Evolutionary conservation across 2,797 vertebrate genomes (phyloP), one percentile per base, ranked within the genome.

Genomic region (Parauchenoglanis punctatus): DNA sequence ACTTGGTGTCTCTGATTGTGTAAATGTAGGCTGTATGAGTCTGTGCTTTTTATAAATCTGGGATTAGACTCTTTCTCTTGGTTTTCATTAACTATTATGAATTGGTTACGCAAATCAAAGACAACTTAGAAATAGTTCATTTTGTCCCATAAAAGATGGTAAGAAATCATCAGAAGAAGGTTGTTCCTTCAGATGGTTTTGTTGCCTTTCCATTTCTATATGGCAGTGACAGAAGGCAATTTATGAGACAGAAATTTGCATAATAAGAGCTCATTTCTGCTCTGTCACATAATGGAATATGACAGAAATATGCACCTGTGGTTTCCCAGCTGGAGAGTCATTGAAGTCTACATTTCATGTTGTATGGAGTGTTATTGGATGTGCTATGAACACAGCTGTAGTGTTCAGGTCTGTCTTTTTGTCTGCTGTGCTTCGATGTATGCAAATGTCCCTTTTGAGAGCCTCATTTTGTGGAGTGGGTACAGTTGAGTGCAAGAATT

Each of bases 171-270:
- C 72, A 80, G 28, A 80, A 54, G 20, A 58, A 59, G 52, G 3
- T 81, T 73, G 52, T 82, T 52, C 44, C 35, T 72, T 49, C 8
- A 46, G 17, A 40, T 81, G 77, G 49, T 25, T 80, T 80, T 17
- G 63, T 52, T 80, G 18, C 17, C 28, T 23, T 80, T 35, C 8
- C 13, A 40, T 54, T 68, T 58, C 52, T 23, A 31, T 3, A 54
- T 40, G 8, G 82, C 49, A 35, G 28, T 18, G 31, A 40, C 67
- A 70, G 49, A 72, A 84, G 67, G 49, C 82, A 56, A 70, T 67
- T 85, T 76, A 85, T 8, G n/a, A 77, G 73, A 85, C 20, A 52
- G 40, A 65, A 20, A 52, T 86, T 81, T 86, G 61, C 84, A 78
- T 73, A 72, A 84, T 56, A 73, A 40, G 28, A 72, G 63, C 65